phyloP scores from a whole-genome alignment of 2,797 vertebrate genomes.

The Siniperca obscura region DNA sequence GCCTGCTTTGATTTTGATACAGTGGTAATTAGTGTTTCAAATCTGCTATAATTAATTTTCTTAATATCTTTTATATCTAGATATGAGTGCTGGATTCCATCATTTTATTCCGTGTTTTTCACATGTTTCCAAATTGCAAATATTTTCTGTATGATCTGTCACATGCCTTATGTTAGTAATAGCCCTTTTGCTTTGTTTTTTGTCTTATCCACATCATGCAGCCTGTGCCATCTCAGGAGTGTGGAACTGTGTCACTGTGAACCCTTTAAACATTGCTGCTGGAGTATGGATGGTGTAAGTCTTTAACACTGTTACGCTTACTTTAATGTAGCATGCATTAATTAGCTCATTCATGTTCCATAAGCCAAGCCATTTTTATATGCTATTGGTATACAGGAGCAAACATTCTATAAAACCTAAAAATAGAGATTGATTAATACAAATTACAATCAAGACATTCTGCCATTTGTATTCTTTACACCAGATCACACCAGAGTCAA shows the following conservation, averaged over 20 bases:
- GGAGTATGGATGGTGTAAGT: slow-evolving; percentile 99
- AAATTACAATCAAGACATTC: too few relatives aligned
- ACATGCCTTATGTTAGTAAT: background rate
- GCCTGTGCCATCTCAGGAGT: slow-evolving; percentile 93
- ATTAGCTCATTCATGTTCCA: background rate
- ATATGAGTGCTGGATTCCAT: background rate
- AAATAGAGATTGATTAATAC: too few relatives aligned
- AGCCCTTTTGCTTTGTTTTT: slow-evolving; percentile 3
- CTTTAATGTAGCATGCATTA: background rate
- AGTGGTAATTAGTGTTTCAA: slow-evolving; percentile 13
- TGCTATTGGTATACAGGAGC: background rate
- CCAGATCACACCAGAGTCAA: too few relatives aligned
- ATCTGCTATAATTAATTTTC: slow-evolving; percentile 22
- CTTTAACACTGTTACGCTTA: background rate
- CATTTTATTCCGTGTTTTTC: background rate
- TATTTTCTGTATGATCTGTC: background rate
- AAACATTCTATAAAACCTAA: background rate
- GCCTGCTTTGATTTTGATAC: slow-evolving; percentile 12
- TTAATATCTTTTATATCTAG: slow-evolving; percentile 3
- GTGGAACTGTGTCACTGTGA: slow-evolving; percentile 96
- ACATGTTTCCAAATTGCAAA: background rate
- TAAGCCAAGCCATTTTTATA: background rate
- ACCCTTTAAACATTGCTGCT: slow-evolving; percentile 95
- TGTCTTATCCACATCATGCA: slow-evolving; percentile 70
- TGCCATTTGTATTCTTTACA: too few relatives aligned